A percentile compares a stretch with the other conserved stretches of the same genome.
Conservation (phyloP, 2,888 invertebrate genomes). For the Calameuta filiformis region DNA sequence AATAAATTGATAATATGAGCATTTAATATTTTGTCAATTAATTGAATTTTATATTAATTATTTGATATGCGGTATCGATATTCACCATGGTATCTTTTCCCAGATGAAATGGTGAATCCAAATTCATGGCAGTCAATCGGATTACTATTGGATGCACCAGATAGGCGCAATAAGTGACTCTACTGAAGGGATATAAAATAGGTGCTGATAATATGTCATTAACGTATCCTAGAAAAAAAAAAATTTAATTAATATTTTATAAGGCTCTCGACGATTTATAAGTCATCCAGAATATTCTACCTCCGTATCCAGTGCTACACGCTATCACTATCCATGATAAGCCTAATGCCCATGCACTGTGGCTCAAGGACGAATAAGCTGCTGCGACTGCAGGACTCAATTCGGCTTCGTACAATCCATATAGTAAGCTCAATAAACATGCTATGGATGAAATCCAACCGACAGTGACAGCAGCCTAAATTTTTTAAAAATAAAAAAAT, state of each 20-base stretch:
- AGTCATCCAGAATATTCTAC: conserved; percentile 56
- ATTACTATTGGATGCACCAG: conserved; percentile 86
- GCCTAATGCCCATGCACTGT: conserved; percentile 85
- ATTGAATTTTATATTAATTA: neutral
- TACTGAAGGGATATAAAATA: conserved; percentile 84
- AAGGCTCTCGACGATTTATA: neutral
- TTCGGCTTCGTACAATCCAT: conserved; percentile 80
- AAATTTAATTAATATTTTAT: neutral
- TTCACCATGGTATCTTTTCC: conserved; percentile 81
- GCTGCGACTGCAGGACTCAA: conserved; percentile 78
- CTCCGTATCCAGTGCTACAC: conserved; percentile 86
- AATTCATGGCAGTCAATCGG: conserved; percentile 81
- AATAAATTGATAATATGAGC: conserved; percentile 13
- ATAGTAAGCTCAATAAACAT: conserved; percentile 79
- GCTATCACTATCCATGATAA: conserved; percentile 87
- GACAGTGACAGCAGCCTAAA: conserved; percentile 72
- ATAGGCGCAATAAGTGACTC: conserved; percentile 89
- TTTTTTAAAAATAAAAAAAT: too few species aligned
- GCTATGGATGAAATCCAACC: conserved; percentile 79
- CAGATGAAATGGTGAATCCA: conserved; percentile 85
- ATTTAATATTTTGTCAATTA: conserved; percentile 1
- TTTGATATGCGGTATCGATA: conserved; percentile 27
- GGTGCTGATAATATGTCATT: conserved; percentile 80
- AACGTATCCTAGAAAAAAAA: conserved; percentile 68
- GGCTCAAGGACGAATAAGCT: conserved; percentile 83